These are phyloP conservation scores for Lycocorax pyrrhopterus DNA, from an alignment of 2,113 vertebrate genomes.

Conservation along the genomic window DNA sequence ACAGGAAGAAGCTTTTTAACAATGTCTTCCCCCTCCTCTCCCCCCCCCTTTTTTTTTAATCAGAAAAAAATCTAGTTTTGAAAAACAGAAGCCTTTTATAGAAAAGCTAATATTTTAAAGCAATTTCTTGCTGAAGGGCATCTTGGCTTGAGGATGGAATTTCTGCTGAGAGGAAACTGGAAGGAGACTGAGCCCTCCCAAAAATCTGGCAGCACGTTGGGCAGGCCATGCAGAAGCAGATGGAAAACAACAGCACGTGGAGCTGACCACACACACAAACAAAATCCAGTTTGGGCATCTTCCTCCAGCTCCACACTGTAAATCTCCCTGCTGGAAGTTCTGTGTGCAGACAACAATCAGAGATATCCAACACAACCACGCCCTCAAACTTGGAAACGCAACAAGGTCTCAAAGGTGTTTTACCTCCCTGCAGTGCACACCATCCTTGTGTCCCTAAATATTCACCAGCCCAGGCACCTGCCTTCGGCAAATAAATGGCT, in stretches of 20 bases:
- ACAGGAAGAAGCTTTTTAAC: not conserved
- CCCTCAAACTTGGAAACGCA: not conserved
- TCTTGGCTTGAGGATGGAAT: not conserved
- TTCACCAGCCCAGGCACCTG: too few species aligned
- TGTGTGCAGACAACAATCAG: not conserved
- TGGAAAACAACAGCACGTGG: not conserved
- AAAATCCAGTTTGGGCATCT: accelerated
- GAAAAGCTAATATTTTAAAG: not conserved
- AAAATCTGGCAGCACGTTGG: not conserved
- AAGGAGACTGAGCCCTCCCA: not conserved
- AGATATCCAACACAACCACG: not conserved
- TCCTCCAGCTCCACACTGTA: not conserved
- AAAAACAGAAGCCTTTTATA: not conserved
- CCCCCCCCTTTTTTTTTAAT: accelerated
- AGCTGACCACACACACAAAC: not conserved
- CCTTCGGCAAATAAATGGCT: not conserved
- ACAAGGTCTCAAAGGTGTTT: not conserved
- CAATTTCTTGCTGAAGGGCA: not conserved
- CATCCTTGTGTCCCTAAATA: not conserved
- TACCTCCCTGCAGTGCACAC: not conserved
- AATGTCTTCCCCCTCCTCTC: not conserved
- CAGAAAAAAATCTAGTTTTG: not conserved
- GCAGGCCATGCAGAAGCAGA: not conserved
- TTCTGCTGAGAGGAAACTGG: not conserved
- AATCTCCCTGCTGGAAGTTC: not conserved